Evolutionary conservation across 2,888 invertebrate genomes (phyloP).

Genomic region (Entomobrya multifasciata): DNA sequence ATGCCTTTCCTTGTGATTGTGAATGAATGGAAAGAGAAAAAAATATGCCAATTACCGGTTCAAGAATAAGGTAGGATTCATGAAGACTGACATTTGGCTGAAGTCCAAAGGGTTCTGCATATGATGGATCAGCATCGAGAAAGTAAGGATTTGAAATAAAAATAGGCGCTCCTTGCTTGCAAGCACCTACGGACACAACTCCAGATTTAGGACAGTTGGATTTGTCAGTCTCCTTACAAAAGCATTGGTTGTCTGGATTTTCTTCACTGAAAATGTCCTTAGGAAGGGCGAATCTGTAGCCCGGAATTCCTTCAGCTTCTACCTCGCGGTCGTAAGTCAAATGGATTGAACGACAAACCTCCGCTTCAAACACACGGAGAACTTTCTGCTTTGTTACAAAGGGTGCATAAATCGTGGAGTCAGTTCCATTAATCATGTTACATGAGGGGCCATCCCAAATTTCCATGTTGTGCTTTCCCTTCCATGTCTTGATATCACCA

Average conservation of each 20-base stretch:
- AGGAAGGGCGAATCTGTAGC: constrained; percentile 57
- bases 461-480: constrained; percentile 64
- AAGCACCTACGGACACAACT: constrained; percentile 56
- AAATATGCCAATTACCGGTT: constrained; percentile 71
- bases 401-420: constrained; percentile 67
- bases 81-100: constrained; percentile 63
- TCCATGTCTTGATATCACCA: constrained; percentile 69
- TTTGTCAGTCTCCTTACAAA: constrained; percentile 64
- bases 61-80: constrained; percentile 56
- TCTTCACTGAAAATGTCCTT: constrained; percentile 48
- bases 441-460: constrained; percentile 69
- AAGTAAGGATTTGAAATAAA: constrained; percentile 69
- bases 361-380: constrained; percentile 65
- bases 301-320: constrained; percentile 65
- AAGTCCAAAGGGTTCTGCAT: constrained; percentile 67
- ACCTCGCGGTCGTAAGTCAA: constrained; percentile 64
- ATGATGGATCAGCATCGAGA: constrained; percentile 65
- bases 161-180: constrained; percentile 71
- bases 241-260: constrained; percentile 72
- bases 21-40: constrained; percentile 5
- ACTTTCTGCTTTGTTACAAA: constrained; percentile 70
- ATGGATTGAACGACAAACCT: constrained; percentile 70
- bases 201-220: constrained; percentile 67
- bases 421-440: constrained; percentile 75
- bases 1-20: constrained; percentile 2